These are phyloP conservation scores for Mola mola DNA, from an alignment of 2,113 vertebrate genomes.

Conservation along the genomic window DNA sequence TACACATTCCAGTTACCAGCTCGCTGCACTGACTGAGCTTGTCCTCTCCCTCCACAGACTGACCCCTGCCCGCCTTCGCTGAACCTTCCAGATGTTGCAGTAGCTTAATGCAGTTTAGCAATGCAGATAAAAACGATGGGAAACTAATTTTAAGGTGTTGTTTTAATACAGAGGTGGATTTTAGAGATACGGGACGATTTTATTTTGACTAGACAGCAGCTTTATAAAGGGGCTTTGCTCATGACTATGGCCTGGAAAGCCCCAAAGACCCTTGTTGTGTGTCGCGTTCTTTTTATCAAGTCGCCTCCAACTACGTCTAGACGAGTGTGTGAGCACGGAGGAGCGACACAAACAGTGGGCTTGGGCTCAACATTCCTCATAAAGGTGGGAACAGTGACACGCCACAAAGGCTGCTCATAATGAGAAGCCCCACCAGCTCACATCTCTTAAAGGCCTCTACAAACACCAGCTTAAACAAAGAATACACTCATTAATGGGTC, in stretches of 20 bases:
- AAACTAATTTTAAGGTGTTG: background rate
- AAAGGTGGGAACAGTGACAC: slow-evolving; percentile 28
- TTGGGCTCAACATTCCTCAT: slow-evolving; percentile 67
- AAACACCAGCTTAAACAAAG: slow-evolving; percentile 46
- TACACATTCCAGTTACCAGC: slow-evolving; percentile 37
- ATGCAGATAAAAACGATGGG: background rate
- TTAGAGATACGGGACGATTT: too few relatives aligned
- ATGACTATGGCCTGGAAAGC: too few relatives aligned
- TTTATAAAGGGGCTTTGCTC: too few relatives aligned
- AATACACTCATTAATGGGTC: slow-evolving; percentile 38
- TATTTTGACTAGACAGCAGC: too few relatives aligned
- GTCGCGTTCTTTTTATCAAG: background rate
- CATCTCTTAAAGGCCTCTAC: slow-evolving; percentile 46
- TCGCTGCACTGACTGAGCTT: slow-evolving; percentile 36
- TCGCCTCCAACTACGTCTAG: slow-evolving; percentile 32
- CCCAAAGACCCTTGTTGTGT: background rate
- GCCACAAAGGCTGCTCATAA: slow-evolving; percentile 40
- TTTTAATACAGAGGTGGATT: background rate
- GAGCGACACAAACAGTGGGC: slow-evolving; percentile 31
- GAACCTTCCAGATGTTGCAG: slow-evolving; percentile 54
- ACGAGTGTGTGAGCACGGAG: slow-evolving; percentile 27
- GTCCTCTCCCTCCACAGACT: slow-evolving; percentile 15
- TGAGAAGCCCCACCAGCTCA: slow-evolving; percentile 34
- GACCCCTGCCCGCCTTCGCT: slow-evolving; percentile 10
- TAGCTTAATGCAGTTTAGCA: slow-evolving; percentile 19